Percentiles rank a stretch among this genome's conserved stretches.
Conservation (phyloP, 2,888 invertebrate genomes). For the Peribatodes rhomboidaria region DNA sequence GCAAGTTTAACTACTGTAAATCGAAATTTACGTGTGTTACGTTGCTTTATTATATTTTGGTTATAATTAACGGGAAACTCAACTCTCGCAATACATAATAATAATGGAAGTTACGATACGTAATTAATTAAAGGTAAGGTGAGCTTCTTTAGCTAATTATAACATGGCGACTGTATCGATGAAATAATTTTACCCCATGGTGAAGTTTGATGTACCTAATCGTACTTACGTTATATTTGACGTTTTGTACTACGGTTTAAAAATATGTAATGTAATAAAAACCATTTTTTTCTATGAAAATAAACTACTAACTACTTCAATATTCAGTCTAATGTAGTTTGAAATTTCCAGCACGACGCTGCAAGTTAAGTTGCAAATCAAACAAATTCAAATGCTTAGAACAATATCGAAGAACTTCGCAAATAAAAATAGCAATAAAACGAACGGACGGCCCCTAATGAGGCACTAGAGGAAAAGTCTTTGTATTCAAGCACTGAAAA, state of each 20-base stretch:
- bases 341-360: no score
- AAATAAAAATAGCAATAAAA: conserved; percentile 4
- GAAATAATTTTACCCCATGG: not conserved
- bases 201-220: not conserved
- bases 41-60: conserved; percentile 34
- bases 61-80: conserved; percentile 36
- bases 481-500: conserved; percentile 64
- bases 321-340: no score
- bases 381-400: not conserved
- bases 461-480: conserved; percentile 30
- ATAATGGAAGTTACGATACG: conserved; percentile 20
- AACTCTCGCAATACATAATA: conserved; percentile 27
- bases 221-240: not conserved
- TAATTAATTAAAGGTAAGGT: conserved; percentile 37
- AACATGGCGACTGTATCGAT: not conserved
- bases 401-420: not conserved
- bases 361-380: not conserved
- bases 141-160: conserved; percentile 21
- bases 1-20: conserved; percentile 7
- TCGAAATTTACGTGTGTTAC: conserved; percentile 1
- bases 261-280: no score
- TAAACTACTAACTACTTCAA: no score
- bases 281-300: no score
- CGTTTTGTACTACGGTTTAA: no score
- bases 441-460: conserved; percentile 31